Conservation (phyloP, 2,113 vertebrate species). For the Oryctolagus cuniculus region DNA sequence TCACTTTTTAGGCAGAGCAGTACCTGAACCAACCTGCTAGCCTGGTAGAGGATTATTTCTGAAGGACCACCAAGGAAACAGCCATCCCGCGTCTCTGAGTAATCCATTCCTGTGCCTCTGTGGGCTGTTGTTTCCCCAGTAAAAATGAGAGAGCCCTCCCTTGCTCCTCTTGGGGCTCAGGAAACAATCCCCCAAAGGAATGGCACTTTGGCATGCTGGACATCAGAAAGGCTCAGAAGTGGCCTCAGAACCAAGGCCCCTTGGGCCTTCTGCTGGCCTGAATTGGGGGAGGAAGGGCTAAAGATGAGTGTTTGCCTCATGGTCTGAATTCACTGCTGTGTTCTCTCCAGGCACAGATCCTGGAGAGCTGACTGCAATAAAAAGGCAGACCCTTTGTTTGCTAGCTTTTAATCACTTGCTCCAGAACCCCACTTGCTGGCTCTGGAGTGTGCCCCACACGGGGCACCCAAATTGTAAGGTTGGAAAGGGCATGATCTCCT, state of each 20-base stretch:
- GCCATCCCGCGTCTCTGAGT: neutral
- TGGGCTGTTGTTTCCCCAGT: neutral
- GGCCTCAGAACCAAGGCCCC: neutral
- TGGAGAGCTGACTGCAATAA: no score
- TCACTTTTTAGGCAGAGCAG: neutral
- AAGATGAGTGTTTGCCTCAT: no score
- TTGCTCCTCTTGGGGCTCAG: neutral
- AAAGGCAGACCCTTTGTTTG: no score
- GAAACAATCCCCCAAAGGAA: neutral
- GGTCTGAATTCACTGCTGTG: no score
- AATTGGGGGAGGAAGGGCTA: no score
- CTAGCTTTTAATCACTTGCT: no score
- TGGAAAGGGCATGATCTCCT: no score
- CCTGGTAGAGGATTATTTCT: neutral
- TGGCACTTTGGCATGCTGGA: neutral
- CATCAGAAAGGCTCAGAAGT: neutral
- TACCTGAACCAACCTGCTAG: neutral
- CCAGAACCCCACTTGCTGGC: no score
- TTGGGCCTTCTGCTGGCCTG: neutral
- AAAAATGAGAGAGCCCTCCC: neutral
- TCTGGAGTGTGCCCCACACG: no score
- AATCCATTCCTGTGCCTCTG: neutral
- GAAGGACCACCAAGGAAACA: neutral
- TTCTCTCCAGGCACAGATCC: no score
- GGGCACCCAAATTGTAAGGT: no score